Evolutionary conservation across 2,113 vertebrate genomes (phyloP).

Genomic region (Grantiella picta): DNA sequence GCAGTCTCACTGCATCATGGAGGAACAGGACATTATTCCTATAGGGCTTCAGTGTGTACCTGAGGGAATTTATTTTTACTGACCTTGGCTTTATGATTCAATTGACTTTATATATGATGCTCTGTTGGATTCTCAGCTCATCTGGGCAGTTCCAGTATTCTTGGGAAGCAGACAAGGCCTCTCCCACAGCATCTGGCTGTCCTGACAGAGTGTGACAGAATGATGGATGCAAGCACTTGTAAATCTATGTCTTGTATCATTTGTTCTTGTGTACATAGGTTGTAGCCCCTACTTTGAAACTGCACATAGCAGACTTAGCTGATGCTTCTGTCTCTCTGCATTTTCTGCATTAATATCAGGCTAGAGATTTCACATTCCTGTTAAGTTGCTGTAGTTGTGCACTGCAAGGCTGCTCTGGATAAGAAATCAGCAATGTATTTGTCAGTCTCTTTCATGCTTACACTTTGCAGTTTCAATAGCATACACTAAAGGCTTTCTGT

Average conservation of each 20-base stretch:
- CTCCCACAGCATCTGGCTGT: not conserved
- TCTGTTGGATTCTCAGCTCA: not conserved
- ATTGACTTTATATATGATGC: not conserved
- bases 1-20: not conserved
- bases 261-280: constrained; percentile 32
- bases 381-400: not conserved
- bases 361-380: constrained; percentile 15
- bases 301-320: not conserved
- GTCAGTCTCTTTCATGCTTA: constrained; percentile 42
- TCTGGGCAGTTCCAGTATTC: not conserved
- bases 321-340: constrained; percentile 2
- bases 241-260: constrained; percentile 35
- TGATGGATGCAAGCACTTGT: constrained; percentile 37
- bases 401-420: constrained; percentile 29
- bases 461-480: not conserved
- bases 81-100: constrained; percentile 17
- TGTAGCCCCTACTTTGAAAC: constrained; percentile 25
- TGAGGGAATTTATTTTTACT: constrained; percentile 17
- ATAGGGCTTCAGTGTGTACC: not conserved
- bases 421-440: constrained; percentile 45
- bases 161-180: constrained; percentile 1
- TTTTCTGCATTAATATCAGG: constrained; percentile 40
- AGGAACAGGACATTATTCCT: rapidly evolving
- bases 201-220: constrained; percentile 39
- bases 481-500: not conserved